Conservation (phyloP, 2,888 invertebrate genomes). For the Drosophila kanekoi region DNA sequence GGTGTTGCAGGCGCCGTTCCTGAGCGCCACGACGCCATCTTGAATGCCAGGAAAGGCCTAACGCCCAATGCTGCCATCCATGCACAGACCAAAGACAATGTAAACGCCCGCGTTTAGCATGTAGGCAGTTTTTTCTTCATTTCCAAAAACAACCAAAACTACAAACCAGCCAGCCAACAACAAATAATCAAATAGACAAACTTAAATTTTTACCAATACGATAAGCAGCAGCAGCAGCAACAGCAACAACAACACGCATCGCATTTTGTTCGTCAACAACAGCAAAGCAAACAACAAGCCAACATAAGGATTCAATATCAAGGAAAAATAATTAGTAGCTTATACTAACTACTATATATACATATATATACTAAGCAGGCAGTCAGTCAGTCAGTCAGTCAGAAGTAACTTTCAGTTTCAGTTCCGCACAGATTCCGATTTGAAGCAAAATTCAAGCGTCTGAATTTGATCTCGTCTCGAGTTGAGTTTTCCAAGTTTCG, state of each 20-base stretch:
- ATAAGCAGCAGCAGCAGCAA: slow-evolving; percentile 60
- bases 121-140: slow-evolving; percentile 77
- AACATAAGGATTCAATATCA: slow-evolving; percentile 26
- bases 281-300: slow-evolving; percentile 39
- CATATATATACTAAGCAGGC: slow-evolving; percentile 54
- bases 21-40: slow-evolving; percentile 68
- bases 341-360: slow-evolving; percentile 17
- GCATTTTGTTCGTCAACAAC: slow-evolving; percentile 72
- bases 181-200: slow-evolving; percentile 80
- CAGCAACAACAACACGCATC: slow-evolving; percentile 55
- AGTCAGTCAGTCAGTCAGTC: slow-evolving; percentile 55
- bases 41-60: slow-evolving; percentile 51
- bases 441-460: slow-evolving; percentile 80
- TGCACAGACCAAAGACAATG: slow-evolving; percentile 66
- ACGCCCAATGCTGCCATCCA: slow-evolving; percentile 29
- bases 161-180: slow-evolving; percentile 79
- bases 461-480: slow-evolving; percentile 79
- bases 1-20: slow-evolving; percentile 36
- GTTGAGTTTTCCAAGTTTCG: slow-evolving; percentile 69
- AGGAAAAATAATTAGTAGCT: slow-evolving; percentile 30
- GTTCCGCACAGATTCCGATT: slow-evolving; percentile 75
- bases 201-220: slow-evolving; percentile 75
- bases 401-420: slow-evolving; percentile 52
- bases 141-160: slow-evolving; percentile 61
- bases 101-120: slow-evolving; percentile 74